Conservation (phyloP, 2,113 vertebrate genomes). For the Globicephala melas region DNA sequence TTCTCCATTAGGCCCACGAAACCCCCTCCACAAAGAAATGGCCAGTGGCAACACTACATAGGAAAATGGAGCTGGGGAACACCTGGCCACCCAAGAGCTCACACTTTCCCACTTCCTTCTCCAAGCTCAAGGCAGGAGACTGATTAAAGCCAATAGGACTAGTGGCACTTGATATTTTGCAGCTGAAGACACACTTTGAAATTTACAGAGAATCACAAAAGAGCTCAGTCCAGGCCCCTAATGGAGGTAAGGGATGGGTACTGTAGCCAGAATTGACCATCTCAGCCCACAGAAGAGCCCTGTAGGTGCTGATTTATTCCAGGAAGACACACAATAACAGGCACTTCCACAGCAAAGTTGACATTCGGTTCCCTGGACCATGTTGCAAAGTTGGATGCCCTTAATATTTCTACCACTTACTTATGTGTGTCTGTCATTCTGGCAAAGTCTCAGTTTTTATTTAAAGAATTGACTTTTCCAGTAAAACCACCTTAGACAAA, state of each 20-base stretch:
- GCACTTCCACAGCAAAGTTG: rapidly evolving
- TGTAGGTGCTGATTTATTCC: not conserved
- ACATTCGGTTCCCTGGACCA: not conserved
- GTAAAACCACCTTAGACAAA: not conserved
- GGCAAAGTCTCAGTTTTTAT: not conserved
- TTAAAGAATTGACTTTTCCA: not conserved
- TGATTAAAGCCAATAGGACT: not conserved
- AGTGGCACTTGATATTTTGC: not conserved
- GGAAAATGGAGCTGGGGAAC: not conserved
- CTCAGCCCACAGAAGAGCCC: not conserved
- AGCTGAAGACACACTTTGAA: not conserved
- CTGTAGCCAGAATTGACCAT: not conserved
- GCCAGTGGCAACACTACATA: too few relatives aligned
- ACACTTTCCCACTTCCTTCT: not conserved
- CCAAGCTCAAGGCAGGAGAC: not conserved
- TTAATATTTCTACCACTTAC: not conserved
- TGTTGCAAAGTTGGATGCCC: not conserved
- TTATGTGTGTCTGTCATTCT: rapidly evolving
- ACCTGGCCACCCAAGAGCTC: not conserved
- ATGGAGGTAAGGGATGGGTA: too few relatives aligned
- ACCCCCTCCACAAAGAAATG: rapidly evolving
- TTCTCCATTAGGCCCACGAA: not conserved
- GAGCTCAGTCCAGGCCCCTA: not conserved
- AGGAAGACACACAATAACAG: too few relatives aligned
- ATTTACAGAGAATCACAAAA: not conserved